These are phyloP conservation scores for Plebejus melissa DNA, from an alignment of 2,888 invertebrate species.

Conservation along the genomic window DNA sequence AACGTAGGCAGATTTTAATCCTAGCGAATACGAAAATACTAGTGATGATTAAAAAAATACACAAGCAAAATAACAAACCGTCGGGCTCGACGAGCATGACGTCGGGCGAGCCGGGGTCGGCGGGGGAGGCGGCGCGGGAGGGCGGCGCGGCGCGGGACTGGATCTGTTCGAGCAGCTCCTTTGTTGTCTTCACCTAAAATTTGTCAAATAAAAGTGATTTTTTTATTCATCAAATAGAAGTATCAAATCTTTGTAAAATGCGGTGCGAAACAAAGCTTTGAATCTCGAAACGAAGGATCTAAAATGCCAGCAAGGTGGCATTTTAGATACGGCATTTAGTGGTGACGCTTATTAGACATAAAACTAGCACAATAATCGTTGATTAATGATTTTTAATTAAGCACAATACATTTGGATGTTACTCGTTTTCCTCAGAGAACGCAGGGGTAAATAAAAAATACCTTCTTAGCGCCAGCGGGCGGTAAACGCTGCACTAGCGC, in stretches of 20 bases:
- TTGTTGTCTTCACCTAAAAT: slow-evolving; percentile 79
- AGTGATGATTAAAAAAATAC: neutral
- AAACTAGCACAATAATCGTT: too few species aligned
- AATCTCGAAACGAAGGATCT: too few species aligned
- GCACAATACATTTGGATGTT: too few species aligned
- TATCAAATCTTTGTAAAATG: too few species aligned
- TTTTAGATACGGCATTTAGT: too few species aligned
- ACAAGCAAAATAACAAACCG: slow-evolving; percentile 41
- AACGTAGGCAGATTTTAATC: neutral
- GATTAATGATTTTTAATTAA: too few species aligned
- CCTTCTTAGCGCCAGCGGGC: slow-evolving; percentile 68
- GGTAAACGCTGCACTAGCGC: slow-evolving; percentile 68
- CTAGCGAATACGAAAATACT: slow-evolving; percentile 28
- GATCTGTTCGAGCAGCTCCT: slow-evolving; percentile 88
- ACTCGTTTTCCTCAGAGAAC: too few species aligned
- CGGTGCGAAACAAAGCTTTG: too few species aligned
- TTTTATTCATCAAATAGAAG: neutral
- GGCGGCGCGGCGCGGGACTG: slow-evolving; percentile 77
- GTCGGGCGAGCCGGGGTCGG: slow-evolving; percentile 60
- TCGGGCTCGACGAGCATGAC: slow-evolving; percentile 71
- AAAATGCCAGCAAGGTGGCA: too few species aligned
- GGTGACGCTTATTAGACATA: too few species aligned
- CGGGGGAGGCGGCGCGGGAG: slow-evolving; percentile 40
- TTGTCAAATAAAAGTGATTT: neutral
- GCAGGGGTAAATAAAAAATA: slow-evolving; percentile 34